These are phyloP conservation scores for Lipophrys pholis DNA, from an alignment of 2,113 vertebrate genomes.

Conservation along the genomic window DNA sequence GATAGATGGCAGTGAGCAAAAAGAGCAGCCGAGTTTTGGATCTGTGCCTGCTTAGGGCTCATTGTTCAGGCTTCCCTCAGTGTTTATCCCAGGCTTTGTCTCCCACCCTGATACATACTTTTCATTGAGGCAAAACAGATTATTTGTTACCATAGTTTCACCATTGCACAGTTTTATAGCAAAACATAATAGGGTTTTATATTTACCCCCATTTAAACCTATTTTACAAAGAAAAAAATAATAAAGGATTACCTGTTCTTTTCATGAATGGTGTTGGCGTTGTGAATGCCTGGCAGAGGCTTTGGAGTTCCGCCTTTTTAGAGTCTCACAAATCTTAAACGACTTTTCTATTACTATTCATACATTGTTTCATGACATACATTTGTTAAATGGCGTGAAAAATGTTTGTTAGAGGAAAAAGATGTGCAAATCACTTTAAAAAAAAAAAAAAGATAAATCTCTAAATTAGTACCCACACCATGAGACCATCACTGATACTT, in stretches of 20 bases:
- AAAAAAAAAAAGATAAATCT: too few relatives aligned
- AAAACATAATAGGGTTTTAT: slow-evolving; percentile 75
- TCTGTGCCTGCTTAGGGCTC: slow-evolving; percentile 56
- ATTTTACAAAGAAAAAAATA: slow-evolving; percentile 29
- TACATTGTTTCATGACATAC: neutral
- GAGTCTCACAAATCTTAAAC: slow-evolving; percentile 13
- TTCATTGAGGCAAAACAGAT: slow-evolving; percentile 85
- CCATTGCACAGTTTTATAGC: slow-evolving; percentile 81
- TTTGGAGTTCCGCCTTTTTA: slow-evolving; percentile 23
- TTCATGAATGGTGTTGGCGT: slow-evolving; percentile 66
- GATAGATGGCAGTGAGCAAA: slow-evolving; percentile 66
- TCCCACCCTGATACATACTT: slow-evolving; percentile 85
- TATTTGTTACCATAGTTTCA: slow-evolving; percentile 89
- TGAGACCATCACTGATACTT: too few relatives aligned
- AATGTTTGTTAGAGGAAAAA: too few relatives aligned
- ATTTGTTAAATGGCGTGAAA: neutral
- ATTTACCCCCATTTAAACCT: slow-evolving; percentile 29
- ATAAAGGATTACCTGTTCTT: slow-evolving; percentile 74
- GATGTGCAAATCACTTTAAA: too few relatives aligned
- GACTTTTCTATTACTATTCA: neutral
- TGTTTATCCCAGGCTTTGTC: slow-evolving; percentile 85
- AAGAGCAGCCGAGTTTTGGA: slow-evolving; percentile 73
- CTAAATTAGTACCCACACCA: too few relatives aligned
- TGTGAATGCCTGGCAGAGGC: slow-evolving; percentile 29
- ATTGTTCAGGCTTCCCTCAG: slow-evolving; percentile 73